Base-by-base conservation (phyloP, 2,797 vertebrate species). In the Otolemur crassicaudatus region DNA sequence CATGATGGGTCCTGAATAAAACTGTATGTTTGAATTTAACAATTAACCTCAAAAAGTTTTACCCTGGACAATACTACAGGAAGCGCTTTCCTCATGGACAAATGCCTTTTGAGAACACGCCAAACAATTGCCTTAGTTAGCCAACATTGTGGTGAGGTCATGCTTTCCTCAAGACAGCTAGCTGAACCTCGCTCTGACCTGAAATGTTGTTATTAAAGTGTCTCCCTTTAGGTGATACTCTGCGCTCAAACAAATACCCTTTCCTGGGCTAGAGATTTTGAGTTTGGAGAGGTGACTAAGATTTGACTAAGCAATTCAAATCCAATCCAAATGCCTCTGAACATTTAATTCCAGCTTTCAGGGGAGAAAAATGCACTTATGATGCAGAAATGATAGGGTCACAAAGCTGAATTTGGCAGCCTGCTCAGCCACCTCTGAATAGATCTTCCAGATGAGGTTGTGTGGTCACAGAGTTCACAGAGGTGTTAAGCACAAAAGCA, bases 401-500 rank as follows among this genome's bases (percentile, higher is more conserved):
- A 63, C 49, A 69, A 97, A 69, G 13, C 94, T 82, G 79, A 53
- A 75, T 90, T 97, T 98, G 97, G 96, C 98, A 97, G 58, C 0
- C 83, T 84, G 77, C 84, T 87, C 95, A 94, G 91, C 77, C 97
- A 97, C 97, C 95, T 97, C 91, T 23, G 87, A 98, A 98, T 97
- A 93, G 94, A 96, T 97, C 97, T 98, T 98, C 97, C 98, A 98
- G 98, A 98, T 81, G 97, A 97, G 89, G 92, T 58, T 87, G 16
- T 0, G 82, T 60, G 94, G 91, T 96, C 98, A 94, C 96, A 94
- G 96, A 86, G 96, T 98, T 98, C 85, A 96, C 5, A 10, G 97
- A 98, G 95, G 97, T 98, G 98, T 97, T 98, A 98, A 98, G 97
- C 97, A 94, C 95, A 98, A 98, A 98, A 98, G 83, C 88, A 83